Percentiles rank a stretch among this genome's conserved stretches.
phyloP scores from a whole-genome alignment of 2,888 invertebrate species.

The Leptinotarsa tumamoca region DNA sequence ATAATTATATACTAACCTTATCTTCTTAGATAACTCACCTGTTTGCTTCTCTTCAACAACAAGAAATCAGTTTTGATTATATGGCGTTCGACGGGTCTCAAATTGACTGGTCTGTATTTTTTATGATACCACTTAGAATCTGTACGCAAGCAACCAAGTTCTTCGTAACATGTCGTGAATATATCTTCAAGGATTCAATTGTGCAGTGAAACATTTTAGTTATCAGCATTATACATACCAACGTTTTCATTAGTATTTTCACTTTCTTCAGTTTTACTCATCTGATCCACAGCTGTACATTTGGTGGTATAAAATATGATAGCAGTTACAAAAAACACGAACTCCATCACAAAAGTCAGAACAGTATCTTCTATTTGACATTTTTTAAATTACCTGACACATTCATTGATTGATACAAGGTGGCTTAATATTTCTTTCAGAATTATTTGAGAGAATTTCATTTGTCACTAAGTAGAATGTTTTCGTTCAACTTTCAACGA shows the following conservation, averaged over 20 bases:
- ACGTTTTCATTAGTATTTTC: conserved; percentile 24
- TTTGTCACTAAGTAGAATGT: too few relatives aligned
- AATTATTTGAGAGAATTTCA: too few relatives aligned
- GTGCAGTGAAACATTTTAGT: background rate
- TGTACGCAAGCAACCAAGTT: conserved; percentile 63
- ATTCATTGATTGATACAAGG: background rate
- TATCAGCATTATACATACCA: conserved; percentile 1
- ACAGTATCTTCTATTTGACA: background rate
- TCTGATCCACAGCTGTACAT: background rate
- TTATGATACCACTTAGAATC: conserved; percentile 64
- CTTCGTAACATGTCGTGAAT: conserved; percentile 61
- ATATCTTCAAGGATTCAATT: conserved; percentile 45
- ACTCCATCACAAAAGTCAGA: conserved; percentile 11
- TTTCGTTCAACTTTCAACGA: too few relatives aligned
- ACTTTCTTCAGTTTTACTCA: conserved; percentile 3
- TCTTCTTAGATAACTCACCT: conserved; percentile 28
- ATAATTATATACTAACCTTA: background rate
- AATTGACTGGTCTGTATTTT: conserved; percentile 61
- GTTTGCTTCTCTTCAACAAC: conserved; percentile 54
- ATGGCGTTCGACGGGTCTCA: conserved; percentile 62
- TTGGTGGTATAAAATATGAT: background rate
- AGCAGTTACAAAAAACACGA: background rate
- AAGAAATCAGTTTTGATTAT: conserved; percentile 65
- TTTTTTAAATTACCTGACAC: background rate
- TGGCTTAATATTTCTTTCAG: too few relatives aligned